These are phyloP conservation scores for Tenthredo amoena DNA, from an alignment of 2,888 invertebrate genomes.

Conservation along the genomic window DNA sequence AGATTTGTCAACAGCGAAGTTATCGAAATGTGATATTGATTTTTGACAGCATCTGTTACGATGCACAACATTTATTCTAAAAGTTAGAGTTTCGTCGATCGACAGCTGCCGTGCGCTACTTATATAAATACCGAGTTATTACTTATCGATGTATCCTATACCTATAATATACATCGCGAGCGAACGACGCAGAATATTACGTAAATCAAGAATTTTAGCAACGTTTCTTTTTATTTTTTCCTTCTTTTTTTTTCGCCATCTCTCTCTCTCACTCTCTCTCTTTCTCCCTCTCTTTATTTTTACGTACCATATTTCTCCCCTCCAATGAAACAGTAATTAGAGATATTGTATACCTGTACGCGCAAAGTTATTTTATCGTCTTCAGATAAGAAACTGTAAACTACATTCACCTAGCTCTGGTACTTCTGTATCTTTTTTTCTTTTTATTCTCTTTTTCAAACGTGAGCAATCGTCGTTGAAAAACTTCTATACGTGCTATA, in stretches of 20 bases:
- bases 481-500: not conserved
- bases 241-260: not conserved
- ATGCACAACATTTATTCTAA: conserved; percentile 36
- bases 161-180: not conserved
- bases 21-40: conserved; percentile 21
- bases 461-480: not conserved
- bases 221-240: not conserved
- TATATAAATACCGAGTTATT: not conserved
- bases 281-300: not conserved
- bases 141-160: not conserved
- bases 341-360: not conserved
- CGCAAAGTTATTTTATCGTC: not conserved
- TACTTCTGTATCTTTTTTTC: not conserved
- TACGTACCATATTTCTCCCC: not conserved
- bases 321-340: not conserved
- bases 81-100: conserved; percentile 27
- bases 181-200: not conserved
- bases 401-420: not conserved
- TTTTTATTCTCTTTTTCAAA: not conserved
- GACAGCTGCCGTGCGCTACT: conserved; percentile 15
- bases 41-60: conserved; percentile 17
- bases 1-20: not conserved
- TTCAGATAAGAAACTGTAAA: not conserved
- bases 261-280: no score
- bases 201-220: not conserved